These are phyloP conservation scores for Eurois occulta DNA, from an alignment of 2,888 invertebrate species.

Conservation along the genomic window DNA sequence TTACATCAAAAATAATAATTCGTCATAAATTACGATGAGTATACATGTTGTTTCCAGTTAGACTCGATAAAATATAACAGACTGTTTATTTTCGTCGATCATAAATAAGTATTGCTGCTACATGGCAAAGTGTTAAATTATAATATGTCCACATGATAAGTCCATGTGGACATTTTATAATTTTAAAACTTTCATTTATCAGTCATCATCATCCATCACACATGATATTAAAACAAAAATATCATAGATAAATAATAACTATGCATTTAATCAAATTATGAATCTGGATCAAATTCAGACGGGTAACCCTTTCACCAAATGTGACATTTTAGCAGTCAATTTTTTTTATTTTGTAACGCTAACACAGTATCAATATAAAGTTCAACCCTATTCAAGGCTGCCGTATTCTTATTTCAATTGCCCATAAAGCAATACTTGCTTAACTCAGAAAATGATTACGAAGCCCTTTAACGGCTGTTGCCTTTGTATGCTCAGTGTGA, in stretches of 20 bases:
- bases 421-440: neutral
- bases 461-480: conserved; percentile 35
- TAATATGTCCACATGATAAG: neutral
- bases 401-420: conserved; percentile 3
- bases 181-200: neutral
- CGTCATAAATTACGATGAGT: neutral
- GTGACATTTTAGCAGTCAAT: neutral
- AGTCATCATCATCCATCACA: neutral
- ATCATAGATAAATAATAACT: neutral
- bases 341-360: no score
- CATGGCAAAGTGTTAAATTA: neutral
- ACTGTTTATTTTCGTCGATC: neutral
- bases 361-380: neutral
- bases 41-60: neutral
- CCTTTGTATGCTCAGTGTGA: conserved; percentile 26
- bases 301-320: neutral
- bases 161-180: neutral
- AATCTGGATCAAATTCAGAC: neutral
- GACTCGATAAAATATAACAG: neutral
- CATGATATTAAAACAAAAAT: neutral
- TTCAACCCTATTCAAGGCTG: neutral
- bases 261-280: neutral
- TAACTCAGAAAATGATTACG: conserved; percentile 17
- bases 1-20: neutral
- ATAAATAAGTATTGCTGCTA: neutral